Evolutionary conservation across 2,888 invertebrate species (phyloP).

Genomic region (Habroteleia sp.): DNA sequence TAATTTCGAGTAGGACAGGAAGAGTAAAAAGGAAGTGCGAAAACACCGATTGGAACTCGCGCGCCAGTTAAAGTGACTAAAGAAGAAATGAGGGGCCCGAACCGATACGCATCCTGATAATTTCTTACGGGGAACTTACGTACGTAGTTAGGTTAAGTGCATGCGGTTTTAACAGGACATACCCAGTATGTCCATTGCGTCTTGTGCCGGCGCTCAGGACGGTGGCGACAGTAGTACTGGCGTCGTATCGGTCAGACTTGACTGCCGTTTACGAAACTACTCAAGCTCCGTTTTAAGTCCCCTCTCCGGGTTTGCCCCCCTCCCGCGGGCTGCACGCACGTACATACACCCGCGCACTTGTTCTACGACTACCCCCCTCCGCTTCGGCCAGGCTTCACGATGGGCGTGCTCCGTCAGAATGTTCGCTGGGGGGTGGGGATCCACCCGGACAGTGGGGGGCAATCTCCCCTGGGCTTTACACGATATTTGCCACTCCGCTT

Average conservation of each 20-base stretch:
- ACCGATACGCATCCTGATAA: conserved; percentile 58
- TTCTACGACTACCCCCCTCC: conserved; percentile 41
- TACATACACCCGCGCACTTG: conserved; percentile 39
- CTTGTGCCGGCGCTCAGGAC: conserved; percentile 79
- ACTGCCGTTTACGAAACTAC: conserved; percentile 73
- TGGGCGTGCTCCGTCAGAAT: conserved; percentile 74
- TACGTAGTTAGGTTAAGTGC: conserved; percentile 67
- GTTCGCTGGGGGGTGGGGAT: conserved; percentile 65
- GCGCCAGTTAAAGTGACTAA: conserved; percentile 16
- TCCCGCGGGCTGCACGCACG: conserved; percentile 45
- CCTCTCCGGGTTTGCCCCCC: conserved; percentile 65
- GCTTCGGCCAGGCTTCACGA: conserved; percentile 66
- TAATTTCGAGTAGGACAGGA: conserved; percentile 14
- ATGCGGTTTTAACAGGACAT: conserved; percentile 73
- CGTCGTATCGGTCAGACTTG: conserved; percentile 79
- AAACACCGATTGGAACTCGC: conserved; percentile 8
- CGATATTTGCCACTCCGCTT: conserved; percentile 48
- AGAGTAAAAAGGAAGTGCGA: background rate
- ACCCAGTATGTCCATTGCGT: conserved; percentile 81
- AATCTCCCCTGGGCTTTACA: conserved; percentile 59
- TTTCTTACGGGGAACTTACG: conserved; percentile 61
- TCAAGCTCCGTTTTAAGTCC: conserved; percentile 67
- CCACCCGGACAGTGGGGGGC: conserved; percentile 63
- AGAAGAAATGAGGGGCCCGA: conserved; percentile 1
- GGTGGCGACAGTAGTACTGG: conserved; percentile 80